Evolutionary conservation across 2,888 invertebrate species (phyloP).

Genomic region (Panopea generosa): DNA sequence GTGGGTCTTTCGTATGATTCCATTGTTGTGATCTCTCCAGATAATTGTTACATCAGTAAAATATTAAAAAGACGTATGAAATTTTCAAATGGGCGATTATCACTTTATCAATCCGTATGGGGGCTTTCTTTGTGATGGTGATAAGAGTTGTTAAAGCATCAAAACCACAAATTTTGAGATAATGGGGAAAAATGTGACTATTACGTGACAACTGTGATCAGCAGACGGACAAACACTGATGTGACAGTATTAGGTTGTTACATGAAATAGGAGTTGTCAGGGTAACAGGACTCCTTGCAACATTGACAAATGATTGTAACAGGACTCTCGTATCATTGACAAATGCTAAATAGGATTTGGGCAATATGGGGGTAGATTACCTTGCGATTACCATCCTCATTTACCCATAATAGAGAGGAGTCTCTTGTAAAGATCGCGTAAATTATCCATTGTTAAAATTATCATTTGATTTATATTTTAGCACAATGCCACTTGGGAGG

Average conservation of each 20-base stretch:
- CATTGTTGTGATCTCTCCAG: too few relatives aligned
- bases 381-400: constrained; percentile 15
- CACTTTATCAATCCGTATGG: too few relatives aligned
- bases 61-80: too few relatives aligned
- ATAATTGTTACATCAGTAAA: neutral
- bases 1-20: too few relatives aligned
- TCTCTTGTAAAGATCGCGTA: too few relatives aligned
- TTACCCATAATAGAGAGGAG: neutral
- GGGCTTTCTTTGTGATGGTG: constrained; percentile 15
- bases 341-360: constrained; percentile 15
- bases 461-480: constrained; percentile 33
- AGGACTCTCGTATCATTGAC: constrained; percentile 46
- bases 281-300: constrained; percentile 52
- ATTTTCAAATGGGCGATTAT: too few relatives aligned
- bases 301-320: constrained; percentile 56
- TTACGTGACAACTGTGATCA: constrained; percentile 37
- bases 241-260: constrained; percentile 31
- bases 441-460: too few relatives aligned
- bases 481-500: constrained; percentile 37
- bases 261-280: constrained; percentile 40
- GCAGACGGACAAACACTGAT: neutral
- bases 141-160: too few relatives aligned
- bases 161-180: constrained; percentile 2
- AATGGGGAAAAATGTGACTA: constrained; percentile 19
- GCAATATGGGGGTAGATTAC: constrained; percentile 18